phyloP scores from a whole-genome alignment of 1,140 invertebrate genomes.

The Lordiphosa mommai region DNA sequence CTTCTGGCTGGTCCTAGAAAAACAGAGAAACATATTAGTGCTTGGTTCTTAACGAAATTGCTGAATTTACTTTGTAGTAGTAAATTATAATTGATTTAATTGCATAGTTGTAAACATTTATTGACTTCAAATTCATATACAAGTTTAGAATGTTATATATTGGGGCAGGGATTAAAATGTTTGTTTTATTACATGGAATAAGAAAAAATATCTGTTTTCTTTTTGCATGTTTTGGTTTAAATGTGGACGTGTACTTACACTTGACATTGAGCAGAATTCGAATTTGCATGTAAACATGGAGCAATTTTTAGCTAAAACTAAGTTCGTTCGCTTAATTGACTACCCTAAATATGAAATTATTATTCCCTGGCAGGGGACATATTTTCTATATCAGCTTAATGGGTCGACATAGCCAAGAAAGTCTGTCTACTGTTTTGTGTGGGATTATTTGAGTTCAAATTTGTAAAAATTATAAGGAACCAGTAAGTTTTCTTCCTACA shows the following conservation, averaged over 20 bases:
- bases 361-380: too few relatives aligned
- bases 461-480: too few relatives aligned
- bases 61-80: not conserved
- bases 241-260: slow-evolving; percentile 24
- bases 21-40: slow-evolving; percentile 45
- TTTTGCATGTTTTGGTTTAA: slow-evolving; percentile 22
- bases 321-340: slow-evolving; percentile 16
- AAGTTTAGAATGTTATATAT: slow-evolving; percentile 22
- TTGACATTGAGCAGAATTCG: slow-evolving; percentile 34
- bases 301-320: slow-evolving; percentile 30
- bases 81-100: not conserved
- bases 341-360: slow-evolving; percentile 21
- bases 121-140: slow-evolving; percentile 49
- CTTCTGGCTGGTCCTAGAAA: slow-evolving; percentile 19
- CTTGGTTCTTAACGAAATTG: not conserved
- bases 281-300: slow-evolving; percentile 29
- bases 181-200: too few relatives aligned
- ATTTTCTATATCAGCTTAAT: too few relatives aligned
- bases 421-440: too few relatives aligned
- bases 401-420: too few relatives aligned
- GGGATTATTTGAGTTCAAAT: too few relatives aligned
- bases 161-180: too few relatives aligned
- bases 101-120: slow-evolving; percentile 62
- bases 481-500: too few relatives aligned
- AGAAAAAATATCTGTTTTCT: slow-evolving; percentile 19